phyloP scores from a whole-genome alignment of 2,888 invertebrate species.

The Acleris emargana region DNA sequence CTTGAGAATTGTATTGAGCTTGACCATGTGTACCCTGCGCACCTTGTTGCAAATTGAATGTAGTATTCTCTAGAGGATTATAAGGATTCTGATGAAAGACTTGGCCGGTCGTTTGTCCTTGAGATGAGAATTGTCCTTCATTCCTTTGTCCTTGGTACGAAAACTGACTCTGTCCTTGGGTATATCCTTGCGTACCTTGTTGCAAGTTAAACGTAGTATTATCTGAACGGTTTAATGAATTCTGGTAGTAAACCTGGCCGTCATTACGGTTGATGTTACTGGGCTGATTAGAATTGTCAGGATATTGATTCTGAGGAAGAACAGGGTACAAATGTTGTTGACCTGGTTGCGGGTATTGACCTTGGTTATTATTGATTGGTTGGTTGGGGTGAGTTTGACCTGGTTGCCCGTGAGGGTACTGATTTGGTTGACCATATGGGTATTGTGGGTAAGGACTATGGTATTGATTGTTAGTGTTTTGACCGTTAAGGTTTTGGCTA shows the following conservation, averaged over 20 bases:
- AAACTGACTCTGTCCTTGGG: background rate
- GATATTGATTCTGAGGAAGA: constrained; percentile 36
- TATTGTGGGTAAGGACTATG: constrained; percentile 20
- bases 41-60: constrained; percentile 29
- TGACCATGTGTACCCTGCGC: background rate
- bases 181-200: constrained; percentile 15
- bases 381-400: constrained; percentile 27
- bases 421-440: constrained; percentile 26
- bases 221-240: constrained; percentile 18
- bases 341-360: constrained; percentile 35
- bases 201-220: constrained; percentile 27
- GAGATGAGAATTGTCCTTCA: too few relatives aligned
- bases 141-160: too few relatives aligned
- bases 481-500: constrained; percentile 7
- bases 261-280: constrained; percentile 30
- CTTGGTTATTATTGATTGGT: constrained; percentile 33
- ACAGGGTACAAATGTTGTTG: constrained; percentile 36
- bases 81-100: constrained; percentile 23
- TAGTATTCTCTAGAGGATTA: constrained; percentile 24
- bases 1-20: constrained; percentile 11
- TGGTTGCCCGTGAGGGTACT: constrained; percentile 19
- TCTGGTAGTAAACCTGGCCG: constrained; percentile 37
- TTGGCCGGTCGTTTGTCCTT: constrained; percentile 29
- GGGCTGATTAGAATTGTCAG: constrained; percentile 10
- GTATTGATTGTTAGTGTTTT: constrained; percentile 18